Conservation (phyloP, 2,797 vertebrate species). For the Malacoraja senta region DNA sequence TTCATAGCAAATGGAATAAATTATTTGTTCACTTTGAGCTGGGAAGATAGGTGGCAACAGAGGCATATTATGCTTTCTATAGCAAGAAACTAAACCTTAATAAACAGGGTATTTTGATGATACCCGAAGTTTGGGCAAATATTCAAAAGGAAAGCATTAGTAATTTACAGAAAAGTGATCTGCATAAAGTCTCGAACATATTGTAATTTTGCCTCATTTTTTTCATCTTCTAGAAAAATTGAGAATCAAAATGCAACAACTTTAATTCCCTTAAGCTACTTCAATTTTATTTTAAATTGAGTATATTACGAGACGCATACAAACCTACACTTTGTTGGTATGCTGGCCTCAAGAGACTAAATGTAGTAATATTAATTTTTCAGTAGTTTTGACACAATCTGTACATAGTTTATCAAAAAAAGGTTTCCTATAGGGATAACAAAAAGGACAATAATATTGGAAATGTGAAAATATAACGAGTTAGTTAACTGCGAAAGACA, state of each 20-base stretch:
- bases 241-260: constrained; percentile 24
- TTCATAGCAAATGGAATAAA: neutral
- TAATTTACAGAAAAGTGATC: neutral
- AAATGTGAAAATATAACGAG: neutral
- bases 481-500: neutral
- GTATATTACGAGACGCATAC: constrained; percentile 15
- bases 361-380: constrained; percentile 11
- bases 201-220: neutral
- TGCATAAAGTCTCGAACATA: neutral
- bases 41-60: neutral
- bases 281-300: constrained; percentile 37
- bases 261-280: constrained; percentile 16
- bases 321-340: neutral
- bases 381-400: constrained; percentile 37
- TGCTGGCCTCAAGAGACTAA: constrained; percentile 19
- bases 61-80: neutral
- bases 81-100: neutral
- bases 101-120: neutral
- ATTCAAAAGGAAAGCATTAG: neutral
- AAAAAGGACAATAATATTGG: neutral
- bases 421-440: neutral
- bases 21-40: neutral
- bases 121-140: neutral
- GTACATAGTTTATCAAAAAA: constrained; percentile 5
- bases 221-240: neutral